Evolutionary conservation across 2,797 vertebrate genomes (phyloP).

Genomic region (Lacerta bilineata): DNA sequence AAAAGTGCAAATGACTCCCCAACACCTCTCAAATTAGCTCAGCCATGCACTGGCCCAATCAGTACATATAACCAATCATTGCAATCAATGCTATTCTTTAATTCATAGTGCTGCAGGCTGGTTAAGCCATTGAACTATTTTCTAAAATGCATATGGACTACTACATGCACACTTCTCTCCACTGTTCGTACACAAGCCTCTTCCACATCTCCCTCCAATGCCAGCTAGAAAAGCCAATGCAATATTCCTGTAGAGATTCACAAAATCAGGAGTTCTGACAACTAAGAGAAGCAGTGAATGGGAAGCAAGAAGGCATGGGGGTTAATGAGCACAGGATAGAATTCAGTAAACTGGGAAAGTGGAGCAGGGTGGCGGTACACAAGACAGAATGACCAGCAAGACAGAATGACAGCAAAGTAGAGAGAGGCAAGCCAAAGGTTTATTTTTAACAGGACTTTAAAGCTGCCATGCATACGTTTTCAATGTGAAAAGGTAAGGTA

Average conservation of each 20-base stretch:
- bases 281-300: neutral
- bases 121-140: slow-evolving; percentile 28
- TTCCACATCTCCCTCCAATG: slow-evolving; percentile 9
- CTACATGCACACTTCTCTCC: slow-evolving; percentile 12
- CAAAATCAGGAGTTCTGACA: neutral
- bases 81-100: neutral
- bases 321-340: neutral
- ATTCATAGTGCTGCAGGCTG: slow-evolving; percentile 4
- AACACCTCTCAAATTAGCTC: slow-evolving; percentile 14
- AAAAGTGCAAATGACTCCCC: neutral
- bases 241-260: slow-evolving; percentile 8
- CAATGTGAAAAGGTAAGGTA: neutral
- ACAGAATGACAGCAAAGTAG: slow-evolving; percentile 1
- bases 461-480: neutral
- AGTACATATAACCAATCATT: slow-evolving; percentile 12
- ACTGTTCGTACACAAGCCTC: neutral
- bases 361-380: neutral
- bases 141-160: slow-evolving; percentile 12
- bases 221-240: slow-evolving; percentile 11
- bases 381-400: neutral
- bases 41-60: slow-evolving; percentile 23
- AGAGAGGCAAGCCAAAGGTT: neutral
- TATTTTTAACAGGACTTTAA: neutral
- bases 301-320: neutral
- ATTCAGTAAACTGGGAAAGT: neutral